Evolutionary conservation across 1,140 invertebrate species (phyloP), one percentile per base, ranked within the genome.

Genomic region (Formica exsecta): DNA sequence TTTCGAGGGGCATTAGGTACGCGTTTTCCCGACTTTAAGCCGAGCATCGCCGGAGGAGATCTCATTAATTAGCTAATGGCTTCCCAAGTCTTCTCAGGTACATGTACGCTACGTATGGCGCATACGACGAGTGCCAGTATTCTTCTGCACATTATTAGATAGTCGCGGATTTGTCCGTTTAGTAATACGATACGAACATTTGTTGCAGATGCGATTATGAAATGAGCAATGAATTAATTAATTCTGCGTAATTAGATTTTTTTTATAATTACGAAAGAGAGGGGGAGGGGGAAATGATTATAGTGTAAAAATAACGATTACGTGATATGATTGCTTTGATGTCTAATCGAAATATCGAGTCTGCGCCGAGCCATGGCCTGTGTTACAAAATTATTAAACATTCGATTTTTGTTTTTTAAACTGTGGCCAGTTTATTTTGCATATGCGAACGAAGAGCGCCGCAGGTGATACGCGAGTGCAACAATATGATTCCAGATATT

Each of bases 11-110:
- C 64, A 89, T 86, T 86, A 88, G 84, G 13, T 59, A 11, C 70
- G 36, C 29, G 61, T 57, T 73, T 86, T 74, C 86, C 66, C 38
- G 32, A 59, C 25, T 80, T 85, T 88, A 81, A 86, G 65, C 77
- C 25, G 83, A 70, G 68, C 61, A 64, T 74, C 6, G 76, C 83
- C 73, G 71, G 62, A 62, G 84, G 84, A 89, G 66, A 83, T 77
- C 70, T 77, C 61, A 79, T 89, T 89, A 89, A 89, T 89, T 89
- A 89, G 73, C 77, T 86, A 89, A 89, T 84, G 85, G 77, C 29
- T 44, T 76, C 41, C 41, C 29, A n/a, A 74, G 59, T 85, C 61
- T 57, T 51, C 79, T 74, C 54, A 36, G 64, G 19, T 44, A 36
- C 41, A 54, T 9, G 13, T 59, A 62, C 19, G 48, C n/a, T 36